Conservation (phyloP, 1,140 invertebrate genomes). For the Amyelois transitella region DNA sequence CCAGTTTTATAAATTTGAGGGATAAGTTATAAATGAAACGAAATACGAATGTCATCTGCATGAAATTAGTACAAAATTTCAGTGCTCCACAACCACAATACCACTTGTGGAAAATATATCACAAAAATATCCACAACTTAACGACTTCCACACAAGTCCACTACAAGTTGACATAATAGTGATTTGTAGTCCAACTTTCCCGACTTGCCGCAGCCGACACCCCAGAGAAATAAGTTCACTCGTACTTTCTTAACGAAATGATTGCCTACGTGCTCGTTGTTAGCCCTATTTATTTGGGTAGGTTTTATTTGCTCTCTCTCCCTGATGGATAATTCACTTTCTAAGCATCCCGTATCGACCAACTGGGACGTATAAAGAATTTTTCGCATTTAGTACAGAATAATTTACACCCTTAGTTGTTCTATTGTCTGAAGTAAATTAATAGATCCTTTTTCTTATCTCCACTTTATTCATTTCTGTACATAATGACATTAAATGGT, state of each 20-base stretch:
- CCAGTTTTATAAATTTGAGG: no score
- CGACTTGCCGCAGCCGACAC: conserved; percentile 30
- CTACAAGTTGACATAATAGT: conserved; percentile 41
- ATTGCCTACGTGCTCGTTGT: conserved; percentile 62
- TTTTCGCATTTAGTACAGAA: conserved; percentile 19
- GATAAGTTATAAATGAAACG: no score
- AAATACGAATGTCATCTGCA: not conserved
- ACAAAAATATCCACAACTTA: conserved; percentile 4
- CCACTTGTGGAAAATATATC: not conserved
- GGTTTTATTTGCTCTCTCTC: conserved; percentile 54
- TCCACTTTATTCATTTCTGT: no score
- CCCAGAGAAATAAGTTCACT: conserved; percentile 58
- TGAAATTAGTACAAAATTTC: no score
- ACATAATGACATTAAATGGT: no score
- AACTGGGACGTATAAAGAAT: conserved; percentile 54
- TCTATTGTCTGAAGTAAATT: not conserved
- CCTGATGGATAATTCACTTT: conserved; percentile 63
- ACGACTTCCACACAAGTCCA: conserved; percentile 21
- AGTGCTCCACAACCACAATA: no score
- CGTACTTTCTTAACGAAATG: conserved; percentile 64
- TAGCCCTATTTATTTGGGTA: conserved; percentile 61
- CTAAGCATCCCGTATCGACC: conserved; percentile 58
- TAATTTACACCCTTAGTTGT: not conserved
- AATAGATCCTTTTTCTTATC: not conserved
- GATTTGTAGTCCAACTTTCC: conserved; percentile 39